Conservation (phyloP, 2,113 vertebrate genomes). For the Sander lucioperca region DNA sequence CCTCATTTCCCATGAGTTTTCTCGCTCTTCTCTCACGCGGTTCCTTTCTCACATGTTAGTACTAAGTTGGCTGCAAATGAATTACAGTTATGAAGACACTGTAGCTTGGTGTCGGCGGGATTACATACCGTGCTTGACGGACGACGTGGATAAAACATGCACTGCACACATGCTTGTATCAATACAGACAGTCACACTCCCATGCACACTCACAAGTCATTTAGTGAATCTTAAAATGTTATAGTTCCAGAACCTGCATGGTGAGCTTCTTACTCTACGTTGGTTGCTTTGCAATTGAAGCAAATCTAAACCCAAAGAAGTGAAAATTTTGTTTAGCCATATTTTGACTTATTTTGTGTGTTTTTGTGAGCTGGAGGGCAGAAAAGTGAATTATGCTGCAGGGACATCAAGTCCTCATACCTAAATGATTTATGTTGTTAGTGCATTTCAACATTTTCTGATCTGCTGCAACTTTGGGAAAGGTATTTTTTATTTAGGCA, state of each 20-base stretch:
- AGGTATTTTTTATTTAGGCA: neutral
- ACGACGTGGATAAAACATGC: neutral
- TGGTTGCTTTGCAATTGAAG: neutral
- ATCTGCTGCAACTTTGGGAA: neutral
- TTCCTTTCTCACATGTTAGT: neutral
- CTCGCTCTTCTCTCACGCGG: neutral
- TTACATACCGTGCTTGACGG: neutral
- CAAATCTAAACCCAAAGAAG: neutral
- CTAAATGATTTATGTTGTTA: neutral
- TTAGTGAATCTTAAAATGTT: neutral
- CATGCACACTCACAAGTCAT: constrained; percentile 6
- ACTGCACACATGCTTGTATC: neutral
- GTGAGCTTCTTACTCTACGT: neutral
- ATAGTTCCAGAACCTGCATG: neutral
- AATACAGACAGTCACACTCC: neutral
- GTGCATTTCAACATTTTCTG: neutral
- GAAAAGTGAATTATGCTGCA: neutral
- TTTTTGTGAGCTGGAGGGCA: neutral
- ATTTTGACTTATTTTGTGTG: neutral
- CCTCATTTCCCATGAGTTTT: neutral
- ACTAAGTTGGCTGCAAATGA: neutral
- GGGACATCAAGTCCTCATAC: neutral
- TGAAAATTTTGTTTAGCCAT: neutral
- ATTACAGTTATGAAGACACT: neutral
- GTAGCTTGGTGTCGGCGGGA: neutral